Conservation (phyloP, 2,113 vertebrate species). For the Scatophagus argus region DNA sequence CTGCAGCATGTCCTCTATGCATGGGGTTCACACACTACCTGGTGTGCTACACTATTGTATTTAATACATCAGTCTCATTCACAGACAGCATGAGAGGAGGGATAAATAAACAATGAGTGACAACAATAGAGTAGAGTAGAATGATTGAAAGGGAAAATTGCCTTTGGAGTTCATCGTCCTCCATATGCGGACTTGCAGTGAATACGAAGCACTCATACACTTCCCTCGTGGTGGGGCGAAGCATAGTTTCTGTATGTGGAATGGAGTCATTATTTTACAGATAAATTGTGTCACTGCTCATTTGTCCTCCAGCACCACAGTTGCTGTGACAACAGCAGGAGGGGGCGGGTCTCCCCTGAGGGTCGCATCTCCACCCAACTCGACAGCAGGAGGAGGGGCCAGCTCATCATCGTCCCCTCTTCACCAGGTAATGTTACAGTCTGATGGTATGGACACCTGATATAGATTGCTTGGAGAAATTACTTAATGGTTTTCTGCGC, state of each 20-base stretch:
- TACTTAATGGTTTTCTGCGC: background rate
- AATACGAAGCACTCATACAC: background rate
- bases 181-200: background rate
- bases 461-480: background rate
- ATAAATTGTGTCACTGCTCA: background rate
- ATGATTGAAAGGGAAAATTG: background rate
- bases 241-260: background rate
- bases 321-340: slow-evolving; percentile 78
- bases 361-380: slow-evolving; percentile 91
- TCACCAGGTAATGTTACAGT: slow-evolving; percentile 72
- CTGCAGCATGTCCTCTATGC: no score
- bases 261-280: background rate
- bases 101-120: slow-evolving; percentile 3
- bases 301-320: slow-evolving; percentile 70
- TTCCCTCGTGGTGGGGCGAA: background rate
- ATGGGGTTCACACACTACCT: no score
- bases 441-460: background rate
- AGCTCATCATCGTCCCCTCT: slow-evolving; percentile 79
- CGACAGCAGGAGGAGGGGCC: slow-evolving; percentile 74
- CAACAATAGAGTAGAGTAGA: background rate
- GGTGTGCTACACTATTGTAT: no score
- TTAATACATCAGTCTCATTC: slow-evolving; percentile 3
- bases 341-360: slow-evolving; percentile 87
- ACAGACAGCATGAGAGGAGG: background rate
- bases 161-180: slow-evolving; percentile 6